A percentile compares a stretch with the other conserved stretches of the same genome.
These are phyloP conservation scores for Ochotona curzoniae DNA, from an alignment of 2,113 vertebrate genomes.

Conservation along the genomic window DNA sequence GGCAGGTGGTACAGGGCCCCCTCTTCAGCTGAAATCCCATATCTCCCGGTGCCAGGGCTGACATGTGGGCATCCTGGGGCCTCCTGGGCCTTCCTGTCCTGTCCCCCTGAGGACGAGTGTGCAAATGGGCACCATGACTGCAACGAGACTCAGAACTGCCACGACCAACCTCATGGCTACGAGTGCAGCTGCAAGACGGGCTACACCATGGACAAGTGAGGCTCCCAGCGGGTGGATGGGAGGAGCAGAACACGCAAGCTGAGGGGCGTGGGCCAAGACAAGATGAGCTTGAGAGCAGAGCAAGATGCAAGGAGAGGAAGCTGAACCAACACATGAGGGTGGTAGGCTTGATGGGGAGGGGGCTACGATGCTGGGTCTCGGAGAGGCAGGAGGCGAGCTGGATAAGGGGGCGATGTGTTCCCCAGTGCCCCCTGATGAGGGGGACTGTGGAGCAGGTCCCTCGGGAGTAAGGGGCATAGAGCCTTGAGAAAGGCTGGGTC, in stretches of 20 bases:
- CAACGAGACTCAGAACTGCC: conserved; percentile 94
- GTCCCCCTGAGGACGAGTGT: conserved; percentile 94
- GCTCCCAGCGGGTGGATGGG: rapidly evolving
- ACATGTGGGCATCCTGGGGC: conserved; percentile 84
- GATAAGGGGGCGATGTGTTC: too few relatives aligned
- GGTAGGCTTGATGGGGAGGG: too few relatives aligned
- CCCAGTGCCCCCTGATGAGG: not conserved
- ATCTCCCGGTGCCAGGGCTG: conserved; percentile 65
- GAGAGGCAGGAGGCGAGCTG: not conserved
- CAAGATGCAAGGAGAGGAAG: not conserved
- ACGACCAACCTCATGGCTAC: conserved; percentile 89
- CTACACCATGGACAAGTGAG: conserved; percentile 93
- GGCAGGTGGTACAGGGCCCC: not conserved
- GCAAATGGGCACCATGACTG: conserved; percentile 94
- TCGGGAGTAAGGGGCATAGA: too few relatives aligned
- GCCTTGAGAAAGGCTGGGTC: not conserved
- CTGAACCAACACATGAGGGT: too few relatives aligned
- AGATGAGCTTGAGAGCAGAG: not conserved
- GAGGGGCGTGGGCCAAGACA: not conserved
- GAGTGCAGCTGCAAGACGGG: conserved; percentile 94
- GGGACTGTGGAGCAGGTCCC: too few relatives aligned
- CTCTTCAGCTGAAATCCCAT: not conserved
- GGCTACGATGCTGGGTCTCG: too few relatives aligned
- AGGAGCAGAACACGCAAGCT: rapidly evolving
- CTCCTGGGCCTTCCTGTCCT: conserved; percentile 94